These are phyloP conservation scores for Periparus ater DNA, from an alignment of 2,797 vertebrate genomes.

Conservation along the genomic window DNA sequence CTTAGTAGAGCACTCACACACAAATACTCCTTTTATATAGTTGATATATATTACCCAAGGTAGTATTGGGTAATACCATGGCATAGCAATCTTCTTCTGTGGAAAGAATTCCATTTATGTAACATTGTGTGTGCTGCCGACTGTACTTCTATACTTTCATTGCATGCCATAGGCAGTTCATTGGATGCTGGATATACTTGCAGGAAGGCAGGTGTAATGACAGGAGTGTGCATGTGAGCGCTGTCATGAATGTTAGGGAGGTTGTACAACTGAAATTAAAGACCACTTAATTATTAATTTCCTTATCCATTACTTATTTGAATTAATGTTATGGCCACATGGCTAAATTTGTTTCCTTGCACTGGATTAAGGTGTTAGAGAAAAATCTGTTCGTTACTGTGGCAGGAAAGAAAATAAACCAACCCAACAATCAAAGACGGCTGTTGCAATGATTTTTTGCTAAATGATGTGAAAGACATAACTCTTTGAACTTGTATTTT, in stretches of 20 bases:
- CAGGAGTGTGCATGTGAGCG: not conserved
- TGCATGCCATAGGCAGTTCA: not conserved
- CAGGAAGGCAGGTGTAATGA: not conserved
- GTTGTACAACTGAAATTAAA: not conserved
- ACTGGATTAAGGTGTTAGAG: not conserved
- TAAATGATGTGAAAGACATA: slow-evolving; percentile 28
- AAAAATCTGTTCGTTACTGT: not conserved
- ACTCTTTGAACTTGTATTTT: slow-evolving; percentile 32
- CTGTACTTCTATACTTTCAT: not conserved
- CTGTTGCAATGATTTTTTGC: not conserved
- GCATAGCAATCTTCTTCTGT: not conserved
- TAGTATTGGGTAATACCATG: not conserved
- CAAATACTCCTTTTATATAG: not conserved
- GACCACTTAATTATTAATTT: not conserved
- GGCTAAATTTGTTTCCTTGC: not conserved
- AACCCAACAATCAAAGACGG: not conserved
- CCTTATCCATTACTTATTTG: not conserved
- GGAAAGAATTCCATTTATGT: not conserved
- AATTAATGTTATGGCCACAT: not conserved
- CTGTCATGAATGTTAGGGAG: not conserved
- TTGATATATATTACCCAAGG: not conserved
- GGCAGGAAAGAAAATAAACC: not conserved
- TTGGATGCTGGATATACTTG: not conserved
- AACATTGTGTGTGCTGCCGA: not conserved
- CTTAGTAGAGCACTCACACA: not conserved